These are phyloP conservation scores for Diorhabda carinulata DNA, from an alignment of 1,140 invertebrate species.

Conservation along the genomic window DNA sequence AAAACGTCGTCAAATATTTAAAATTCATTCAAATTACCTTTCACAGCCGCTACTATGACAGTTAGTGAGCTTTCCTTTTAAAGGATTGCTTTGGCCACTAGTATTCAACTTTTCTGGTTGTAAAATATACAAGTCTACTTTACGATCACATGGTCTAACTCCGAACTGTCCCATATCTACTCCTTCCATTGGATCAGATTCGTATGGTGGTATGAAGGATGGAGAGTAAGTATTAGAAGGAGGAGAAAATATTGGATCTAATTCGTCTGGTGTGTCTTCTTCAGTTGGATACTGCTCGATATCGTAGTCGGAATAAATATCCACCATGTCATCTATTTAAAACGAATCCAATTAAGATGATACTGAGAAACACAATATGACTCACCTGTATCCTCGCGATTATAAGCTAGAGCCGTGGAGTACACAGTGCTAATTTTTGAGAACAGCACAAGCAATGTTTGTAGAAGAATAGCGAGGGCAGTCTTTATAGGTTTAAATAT, in stretches of 20 bases:
- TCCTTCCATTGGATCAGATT: constrained; percentile 49
- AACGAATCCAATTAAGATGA: background rate
- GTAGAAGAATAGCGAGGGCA: constrained; percentile 32
- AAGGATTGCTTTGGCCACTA: constrained; percentile 68
- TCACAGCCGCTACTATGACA: constrained; percentile 86
- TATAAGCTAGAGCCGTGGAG: constrained; percentile 38
- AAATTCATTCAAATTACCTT: constrained; percentile 55
- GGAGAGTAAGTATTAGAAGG: constrained; percentile 36
- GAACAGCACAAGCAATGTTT: constrained; percentile 32
- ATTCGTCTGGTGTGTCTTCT: constrained; percentile 41
- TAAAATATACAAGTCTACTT: constrained; percentile 80
- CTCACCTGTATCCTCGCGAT: constrained; percentile 42
- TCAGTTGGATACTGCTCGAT: constrained; percentile 35
- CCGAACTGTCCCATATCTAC: constrained; percentile 47
- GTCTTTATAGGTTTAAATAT: constrained; percentile 30
- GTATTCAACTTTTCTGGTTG: constrained; percentile 76
- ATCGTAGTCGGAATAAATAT: constrained; percentile 46
- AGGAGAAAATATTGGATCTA: constrained; percentile 38
- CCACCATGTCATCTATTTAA: constrained; percentile 21
- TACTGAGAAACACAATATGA: background rate
- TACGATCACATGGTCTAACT: constrained; percentile 76
- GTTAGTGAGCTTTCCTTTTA: constrained; percentile 87
- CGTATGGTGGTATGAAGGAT: constrained; percentile 42
- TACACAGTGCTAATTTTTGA: constrained; percentile 34
- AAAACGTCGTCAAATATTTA: constrained; percentile 12